Evolutionary conservation across 2,113 vertebrate genomes (phyloP).

Genomic region (Spilogale gracilis): DNA sequence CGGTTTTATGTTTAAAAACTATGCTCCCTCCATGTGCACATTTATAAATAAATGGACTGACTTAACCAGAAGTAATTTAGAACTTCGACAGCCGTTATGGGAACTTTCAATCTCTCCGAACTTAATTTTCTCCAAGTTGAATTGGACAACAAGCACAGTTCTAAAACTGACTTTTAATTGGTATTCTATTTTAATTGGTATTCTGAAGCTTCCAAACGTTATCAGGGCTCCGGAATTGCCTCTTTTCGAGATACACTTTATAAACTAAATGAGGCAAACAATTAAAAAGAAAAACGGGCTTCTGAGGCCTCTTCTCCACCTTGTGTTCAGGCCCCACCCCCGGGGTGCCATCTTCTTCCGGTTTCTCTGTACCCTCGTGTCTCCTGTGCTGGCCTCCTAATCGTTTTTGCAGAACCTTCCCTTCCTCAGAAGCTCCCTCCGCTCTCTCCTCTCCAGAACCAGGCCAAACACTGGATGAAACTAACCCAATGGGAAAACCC

Average conservation of each 20-base stretch:
- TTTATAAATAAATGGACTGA: not conserved
- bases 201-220: not conserved
- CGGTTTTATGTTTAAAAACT: not conserved
- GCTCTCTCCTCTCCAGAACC: not conserved
- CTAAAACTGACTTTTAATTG: not conserved
- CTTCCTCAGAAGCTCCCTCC: not conserved
- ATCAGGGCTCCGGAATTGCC: not conserved
- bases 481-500: not conserved
- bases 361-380: not conserved
- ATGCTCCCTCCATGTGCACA: not conserved
- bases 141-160: not conserved
- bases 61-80: not conserved
- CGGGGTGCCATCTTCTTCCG: not conserved
- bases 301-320: not conserved
- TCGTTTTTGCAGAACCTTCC: not conserved
- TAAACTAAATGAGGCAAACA: not conserved
- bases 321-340: not conserved
- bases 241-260: not conserved
- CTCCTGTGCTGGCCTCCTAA: not conserved
- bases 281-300: not conserved
- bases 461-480: not conserved
- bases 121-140: not conserved
- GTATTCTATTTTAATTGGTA: not conserved
- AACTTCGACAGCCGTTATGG: not conserved
- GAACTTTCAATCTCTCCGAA: not conserved